Evolutionary conservation across 2,113 vertebrate genomes (phyloP).

Genomic region (Oreocharis arfaki): DNA sequence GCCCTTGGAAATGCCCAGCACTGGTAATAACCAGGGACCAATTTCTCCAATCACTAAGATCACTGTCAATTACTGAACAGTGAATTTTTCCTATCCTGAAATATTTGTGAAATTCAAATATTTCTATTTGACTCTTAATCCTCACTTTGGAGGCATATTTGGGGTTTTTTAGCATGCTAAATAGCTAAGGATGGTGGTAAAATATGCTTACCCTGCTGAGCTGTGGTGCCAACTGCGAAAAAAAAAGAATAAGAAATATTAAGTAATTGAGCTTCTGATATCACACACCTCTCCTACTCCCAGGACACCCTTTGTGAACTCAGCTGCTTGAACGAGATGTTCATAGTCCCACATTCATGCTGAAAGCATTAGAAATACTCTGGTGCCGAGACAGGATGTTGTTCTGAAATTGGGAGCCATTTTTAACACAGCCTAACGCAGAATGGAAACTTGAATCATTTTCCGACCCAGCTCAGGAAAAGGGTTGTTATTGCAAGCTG

Average conservation of each 20-base stretch:
- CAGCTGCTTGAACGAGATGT: background rate
- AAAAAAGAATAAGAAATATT: background rate
- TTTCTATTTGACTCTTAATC: background rate
- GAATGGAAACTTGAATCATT: background rate
- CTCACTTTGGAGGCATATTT: background rate
- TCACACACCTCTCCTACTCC: background rate
- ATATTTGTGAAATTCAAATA: background rate
- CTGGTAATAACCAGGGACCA: no score
- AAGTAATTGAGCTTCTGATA: background rate
- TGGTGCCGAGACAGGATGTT: background rate
- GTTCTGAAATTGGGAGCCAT: background rate
- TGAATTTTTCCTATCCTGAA: background rate
- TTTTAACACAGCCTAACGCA: background rate
- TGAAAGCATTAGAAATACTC: background rate
- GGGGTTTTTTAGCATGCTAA: background rate
- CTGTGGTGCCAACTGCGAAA: background rate
- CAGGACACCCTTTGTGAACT: background rate
- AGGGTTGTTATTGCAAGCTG: background rate
- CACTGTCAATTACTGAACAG: background rate
- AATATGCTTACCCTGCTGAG: slow-evolving; percentile 20
- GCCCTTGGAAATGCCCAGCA: background rate
- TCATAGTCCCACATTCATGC: background rate
- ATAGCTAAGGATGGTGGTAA: background rate
- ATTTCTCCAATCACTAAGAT: background rate
- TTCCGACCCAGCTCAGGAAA: background rate